Base-by-base conservation (phyloP, 2,113 vertebrate genomes). In the Brachirus orientalis region DNA sequence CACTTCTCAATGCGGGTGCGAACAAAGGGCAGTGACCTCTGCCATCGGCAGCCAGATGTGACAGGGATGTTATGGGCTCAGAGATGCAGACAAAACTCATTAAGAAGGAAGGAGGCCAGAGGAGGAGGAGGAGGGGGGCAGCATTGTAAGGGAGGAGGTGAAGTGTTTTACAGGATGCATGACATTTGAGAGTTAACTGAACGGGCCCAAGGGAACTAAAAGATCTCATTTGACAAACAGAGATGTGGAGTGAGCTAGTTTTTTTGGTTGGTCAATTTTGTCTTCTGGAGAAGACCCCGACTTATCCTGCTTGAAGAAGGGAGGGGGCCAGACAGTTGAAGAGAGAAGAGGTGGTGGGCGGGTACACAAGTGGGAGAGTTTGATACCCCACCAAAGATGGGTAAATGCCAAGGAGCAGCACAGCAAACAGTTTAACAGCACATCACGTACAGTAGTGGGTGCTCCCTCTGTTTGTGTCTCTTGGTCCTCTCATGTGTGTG, bases 1-100 rank as follows among this genome's bases (percentile, higher is more conserved):
- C 57, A 53, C 28, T 79, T 78, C 69, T 80, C 75, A 47, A 64
- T 83, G 52, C 5, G 46, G 78, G 75, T 72, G 63, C 3, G 41
- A 60, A 87, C 64, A 82, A 65, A 88, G 80, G 85, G 44, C 80
- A 65, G 10, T 88, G 88, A 89, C 86, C 89, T 75, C 79, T 74
- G 36, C 58, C 69, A 77, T 72, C 67, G 43, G 72, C 80, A 17
- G 69, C 85, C 88, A 92, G 88, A 90, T 90, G 88, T 84, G 81
- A 86, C 44, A 45, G 61, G 50, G 64, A 70, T 71, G 75, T 89
- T 82, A 89, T 77, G 51, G 59, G 69, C 45, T 65, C 59, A 17
- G 64, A 38, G 56, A 76, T 60, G 82, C 86, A 89, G 86, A 89
- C 86, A 86, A 78, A 88, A 84, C 88, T 88, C 85, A 88, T 91